Conservation (phyloP, 2,888 invertebrate genomes). For the Trachelus tabidus region DNA sequence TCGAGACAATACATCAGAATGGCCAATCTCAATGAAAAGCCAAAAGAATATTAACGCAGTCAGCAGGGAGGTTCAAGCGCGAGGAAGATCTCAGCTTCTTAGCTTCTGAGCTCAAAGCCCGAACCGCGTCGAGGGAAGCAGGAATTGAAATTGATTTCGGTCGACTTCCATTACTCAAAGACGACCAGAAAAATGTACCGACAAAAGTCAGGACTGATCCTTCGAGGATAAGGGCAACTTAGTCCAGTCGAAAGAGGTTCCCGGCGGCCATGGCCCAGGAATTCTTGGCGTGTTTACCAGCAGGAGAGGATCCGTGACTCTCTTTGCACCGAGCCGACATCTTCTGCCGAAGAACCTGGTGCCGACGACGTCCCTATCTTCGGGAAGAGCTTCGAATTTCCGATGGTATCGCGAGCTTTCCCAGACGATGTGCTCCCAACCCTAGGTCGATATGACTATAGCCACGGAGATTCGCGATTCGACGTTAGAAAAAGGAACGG, state of each 20-base stretch:
- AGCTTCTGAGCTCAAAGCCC: conserved; percentile 1
- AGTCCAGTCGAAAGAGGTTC: conserved; percentile 33
- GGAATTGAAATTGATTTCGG: conserved; percentile 59
- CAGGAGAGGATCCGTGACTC: conserved; percentile 42
- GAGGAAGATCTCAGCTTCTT: neutral
- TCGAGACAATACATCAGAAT: neutral
- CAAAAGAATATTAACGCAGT: neutral
- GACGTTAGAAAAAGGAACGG: neutral
- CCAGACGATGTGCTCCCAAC: conserved; percentile 1
- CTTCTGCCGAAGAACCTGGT: conserved; percentile 13
- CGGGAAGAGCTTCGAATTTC: conserved; percentile 14
- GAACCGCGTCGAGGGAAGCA: conserved; percentile 35
- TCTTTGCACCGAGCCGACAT: conserved; percentile 34
- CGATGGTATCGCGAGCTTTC: conserved; percentile 23
- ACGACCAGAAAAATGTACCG: conserved; percentile 50
- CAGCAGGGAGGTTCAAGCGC: neutral
- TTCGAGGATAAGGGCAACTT: conserved; percentile 47
- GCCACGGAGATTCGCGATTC: neutral
- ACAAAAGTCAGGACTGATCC: conserved; percentile 55
- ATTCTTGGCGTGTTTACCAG: conserved; percentile 56
- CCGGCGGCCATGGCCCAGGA: conserved; percentile 42
- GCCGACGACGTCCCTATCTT: conserved; percentile 26
- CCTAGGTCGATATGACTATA: neutral
- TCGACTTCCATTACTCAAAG: conserved; percentile 58
- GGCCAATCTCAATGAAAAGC: neutral